Base-by-base conservation (phyloP, 2,113 vertebrate genomes). In the Cranoglanis bouderius region DNA sequence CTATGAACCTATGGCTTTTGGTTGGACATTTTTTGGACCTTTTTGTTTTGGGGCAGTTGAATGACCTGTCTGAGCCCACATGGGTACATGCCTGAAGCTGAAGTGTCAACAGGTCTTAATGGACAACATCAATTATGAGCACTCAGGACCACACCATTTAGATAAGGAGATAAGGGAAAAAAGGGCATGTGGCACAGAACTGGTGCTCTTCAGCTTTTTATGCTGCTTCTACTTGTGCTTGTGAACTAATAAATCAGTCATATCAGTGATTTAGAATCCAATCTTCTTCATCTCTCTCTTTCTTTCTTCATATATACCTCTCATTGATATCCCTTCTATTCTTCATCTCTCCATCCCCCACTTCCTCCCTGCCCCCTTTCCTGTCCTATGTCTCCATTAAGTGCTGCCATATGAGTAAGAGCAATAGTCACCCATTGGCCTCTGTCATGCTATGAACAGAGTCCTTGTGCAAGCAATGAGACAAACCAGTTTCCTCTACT, bases 21-120 rank as follows among this genome's bases (percentile, higher is more conserved):
- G 9, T 61, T 59, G 35, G 89, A 90, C 89, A 86, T 90, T 93
- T 90, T 93, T 94, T 51, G 6, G 16, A 92, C 87, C 93, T 91
- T 92, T 93, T 93, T 94, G 92, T 93, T 57, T 35, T 19, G 12
- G 14, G 7, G 6, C 32, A 82, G 51, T 57, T 61, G 55, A 61
- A 83, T 83, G 81, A 83, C 55, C 81, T 43, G 55, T 61, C 38
- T 83, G 10, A 82, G n/a, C 21, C 53, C 32, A 82, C 81, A 59
- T 82, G 35, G 6, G 21, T 29, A 29, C 12, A 8, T 83, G 81
- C 81, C 81, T 83, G 81, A 77, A 78, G 82, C 29, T 51, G 82
- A 38, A 53, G n/a, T 38, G n/a, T 35, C 65, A 78, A 63, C 29
- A 53, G 55, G 21, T 65, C 13, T 87, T 57, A 35, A 82, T 51